Evolutionary conservation across 2,113 vertebrate genomes (phyloP), one percentile per base, ranked within the genome.

Genomic region (Nipponia nippon): DNA sequence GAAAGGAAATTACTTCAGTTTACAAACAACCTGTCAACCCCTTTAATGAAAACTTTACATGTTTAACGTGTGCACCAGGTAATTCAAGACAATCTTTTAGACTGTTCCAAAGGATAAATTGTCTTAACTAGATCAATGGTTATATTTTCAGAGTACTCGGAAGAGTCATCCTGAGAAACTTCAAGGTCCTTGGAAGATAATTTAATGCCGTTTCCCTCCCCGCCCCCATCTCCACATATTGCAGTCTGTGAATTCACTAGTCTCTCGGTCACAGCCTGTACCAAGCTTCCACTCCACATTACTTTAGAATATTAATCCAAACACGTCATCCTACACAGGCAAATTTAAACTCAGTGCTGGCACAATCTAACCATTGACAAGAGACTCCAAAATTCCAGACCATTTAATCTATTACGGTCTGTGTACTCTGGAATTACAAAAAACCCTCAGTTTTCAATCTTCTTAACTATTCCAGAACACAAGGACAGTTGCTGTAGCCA

Each of bases 41-140:
- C 85, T 88, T 93, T 81, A 94, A 95, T 86, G 82, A 96, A 93
- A 95, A 77, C 46, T 92, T 96, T n/a, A 90, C 71, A 83, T 70
- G 82, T 83, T 89, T 82, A 94, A 84, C 13, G 30, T 44, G 47
- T 34, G 44, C 72, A 80, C 19, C 75, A 86, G 71, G 67, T 94
- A 94, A 92, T 85, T 46, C 42, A 40, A 94, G 53, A 53, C 49
- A 47, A 49, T 81, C 83, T 87, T 94, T 94, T 62, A 78, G 38
- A 46, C 50, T 46, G n/a, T 40, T 93, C 29, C 32, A 66, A 55
- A 88, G 85, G 67, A 95, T 62, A 69, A 90, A 90, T 65, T 88
- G 62, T 53, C 84, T 66, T 62, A 80, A 86, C 25, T 86, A 92
- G 62, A 94, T 86, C 87, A 93, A 80, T 73, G 58, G 40, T 90